Evolutionary conservation across 2,888 invertebrate genomes (phyloP), one percentile per base, ranked within the genome.

Genomic region (Troides aeacus): DNA sequence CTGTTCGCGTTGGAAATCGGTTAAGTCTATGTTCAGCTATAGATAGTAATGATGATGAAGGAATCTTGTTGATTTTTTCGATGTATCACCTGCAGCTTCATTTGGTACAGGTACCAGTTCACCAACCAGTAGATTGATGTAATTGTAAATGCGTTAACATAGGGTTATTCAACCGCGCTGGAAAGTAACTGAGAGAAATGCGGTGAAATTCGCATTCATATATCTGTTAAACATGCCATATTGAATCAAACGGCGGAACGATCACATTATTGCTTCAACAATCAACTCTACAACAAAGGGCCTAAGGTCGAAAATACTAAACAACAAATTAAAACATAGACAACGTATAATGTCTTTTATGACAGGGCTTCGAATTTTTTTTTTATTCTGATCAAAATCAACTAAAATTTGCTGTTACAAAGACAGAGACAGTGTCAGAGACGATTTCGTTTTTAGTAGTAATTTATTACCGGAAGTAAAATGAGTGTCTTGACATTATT

Each of bases 151-250:
- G 82, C 79, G 81, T 79, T 83, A 81, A 83, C 83, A 73, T 71
- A 73, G 79, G 88, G 90, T 90, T 90, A 88, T 90, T 91, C 89
- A 91, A 91, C 90, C 78, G 72, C 75, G 73, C 72, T 87, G 80
- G 89, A 90, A 90, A 90, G 89, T 83, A 81, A 70, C 62, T 75
- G 72, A 80, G 88, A 89, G 89, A 90, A 89, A 90, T 87, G 87
- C 75, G 82, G 88, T 88, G 89, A 90, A 87, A 90, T 87, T 88
- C 85, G 81, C 85, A 80, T 84, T 83, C 79, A 79, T 81, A 78
- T 76, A 76, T 76, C 78, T 77, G 78, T 79, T 78, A 83, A 84
- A 81, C 83, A 83, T 82, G 83, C 80, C 77, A 82, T 80, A 83
- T 82, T 75, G 74, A 79, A 73, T 76, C 78, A 78, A 73, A 74